These are phyloP conservation scores for Poecilia wingei DNA, from an alignment of 2,797 vertebrate species.

Conservation along the genomic window DNA sequence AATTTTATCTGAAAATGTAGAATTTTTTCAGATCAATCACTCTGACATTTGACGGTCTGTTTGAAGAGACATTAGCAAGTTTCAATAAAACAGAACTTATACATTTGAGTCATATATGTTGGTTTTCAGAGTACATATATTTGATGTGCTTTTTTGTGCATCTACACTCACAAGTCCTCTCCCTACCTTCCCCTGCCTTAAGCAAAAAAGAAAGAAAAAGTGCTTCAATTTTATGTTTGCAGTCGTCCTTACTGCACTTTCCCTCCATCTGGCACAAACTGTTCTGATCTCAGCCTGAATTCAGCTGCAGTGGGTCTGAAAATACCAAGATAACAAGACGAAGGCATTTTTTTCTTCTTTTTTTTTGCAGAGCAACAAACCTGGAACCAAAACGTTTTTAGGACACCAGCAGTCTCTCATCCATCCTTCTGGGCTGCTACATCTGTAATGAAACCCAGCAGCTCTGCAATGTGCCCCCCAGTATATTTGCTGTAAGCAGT, in stretches of 20 bases:
- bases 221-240: conserved; percentile 61
- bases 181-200: conserved; percentile 42
- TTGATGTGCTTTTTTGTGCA: not conserved
- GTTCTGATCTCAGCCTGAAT: conserved; percentile 43
- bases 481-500: conserved; percentile 65
- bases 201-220: conserved; percentile 10
- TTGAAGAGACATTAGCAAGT: not conserved
- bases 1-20: not conserved
- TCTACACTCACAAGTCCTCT: conserved; percentile 24
- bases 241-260: conserved; percentile 50
- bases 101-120: not conserved
- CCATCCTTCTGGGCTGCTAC: conserved; percentile 54
- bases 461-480: conserved; percentile 46
- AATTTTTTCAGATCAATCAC: not conserved
- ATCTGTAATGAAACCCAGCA: conserved; percentile 64
- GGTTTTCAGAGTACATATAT: not conserved
- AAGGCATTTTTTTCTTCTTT: not conserved
- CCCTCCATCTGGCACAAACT: conserved; percentile 35
- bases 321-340: conserved; percentile 33
- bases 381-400: conserved; percentile 44
- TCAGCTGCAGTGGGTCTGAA: conserved; percentile 37
- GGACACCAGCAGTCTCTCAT: conserved; percentile 51
- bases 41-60: not conserved
- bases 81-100: not conserved
- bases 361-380: conserved; percentile 19